These are phyloP conservation scores for Malurus elegans DNA, from an alignment of 2,113 vertebrate genomes.

Conservation along the genomic window DNA sequence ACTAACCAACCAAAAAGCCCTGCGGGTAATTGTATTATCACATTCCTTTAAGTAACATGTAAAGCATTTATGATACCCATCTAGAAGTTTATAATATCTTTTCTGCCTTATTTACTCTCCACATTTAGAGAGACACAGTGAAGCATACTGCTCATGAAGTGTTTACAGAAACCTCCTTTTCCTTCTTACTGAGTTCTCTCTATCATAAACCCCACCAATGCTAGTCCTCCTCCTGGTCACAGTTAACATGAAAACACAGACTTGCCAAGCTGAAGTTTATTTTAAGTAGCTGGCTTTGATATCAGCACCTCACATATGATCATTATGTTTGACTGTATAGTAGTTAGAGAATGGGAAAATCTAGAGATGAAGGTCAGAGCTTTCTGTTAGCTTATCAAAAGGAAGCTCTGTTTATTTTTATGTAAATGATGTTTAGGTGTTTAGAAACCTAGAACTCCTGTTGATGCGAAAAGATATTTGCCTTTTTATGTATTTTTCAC, in stretches of 20 bases:
- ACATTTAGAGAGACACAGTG: background rate
- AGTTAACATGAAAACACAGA: background rate
- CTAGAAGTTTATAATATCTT: background rate
- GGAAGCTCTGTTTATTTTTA: background rate
- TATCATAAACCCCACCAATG: background rate
- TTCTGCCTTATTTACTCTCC: background rate
- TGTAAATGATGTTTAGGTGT: background rate
- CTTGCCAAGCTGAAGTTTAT: background rate
- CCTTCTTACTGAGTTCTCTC: background rate
- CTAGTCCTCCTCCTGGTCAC: background rate
- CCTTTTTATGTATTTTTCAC: too few species aligned
- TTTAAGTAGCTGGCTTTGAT: background rate
- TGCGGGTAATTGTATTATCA: background rate
- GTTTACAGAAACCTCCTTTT: background rate
- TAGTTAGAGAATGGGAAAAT: background rate
- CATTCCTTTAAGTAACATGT: background rate
- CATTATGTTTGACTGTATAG: background rate
- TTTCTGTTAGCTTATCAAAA: background rate
- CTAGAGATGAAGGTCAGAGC: background rate
- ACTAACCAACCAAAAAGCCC: background rate
- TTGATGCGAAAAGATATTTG: too few species aligned
- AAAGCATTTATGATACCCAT: background rate
- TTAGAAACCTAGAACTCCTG: background rate
- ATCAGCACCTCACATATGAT: background rate
- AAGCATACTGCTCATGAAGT: background rate